Evolutionary conservation across 2,888 invertebrate species (phyloP), one percentile per base, ranked within the genome.

Genomic region (Ochropleura leucogaster): DNA sequence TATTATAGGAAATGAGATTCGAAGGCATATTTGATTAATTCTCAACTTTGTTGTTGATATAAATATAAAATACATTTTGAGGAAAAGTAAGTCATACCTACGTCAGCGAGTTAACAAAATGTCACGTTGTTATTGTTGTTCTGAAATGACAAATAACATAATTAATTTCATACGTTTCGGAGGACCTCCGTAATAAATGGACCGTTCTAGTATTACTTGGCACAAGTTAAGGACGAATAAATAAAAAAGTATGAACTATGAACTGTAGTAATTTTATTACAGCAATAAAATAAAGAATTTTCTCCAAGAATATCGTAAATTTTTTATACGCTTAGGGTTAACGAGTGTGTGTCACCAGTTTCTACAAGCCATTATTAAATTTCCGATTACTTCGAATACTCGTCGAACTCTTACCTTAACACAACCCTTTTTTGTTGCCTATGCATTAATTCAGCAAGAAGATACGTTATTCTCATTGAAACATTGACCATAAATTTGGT

Each of bases 261-360:
- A 83, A 86, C 83, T 83, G 72, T 86, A 85, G 88, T 87, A 85
- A 89, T 90, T 93, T 92, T 92, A 92, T 90, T 87, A 87, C 85
- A 70, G 88, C 86, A 88, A 90, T 93, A 92, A 91, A 92, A 84
- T 88, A 86, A 89, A 90, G 86, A 87, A 90, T 90, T 90, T 89
- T 84, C 85, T 84, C 72, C 75, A 76, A 88, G 90, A 91, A 79
- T 57, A 65, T 87, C 85, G 80, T 87, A 86, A 79, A 73, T 70
- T 83, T 84, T n/a, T 92, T 92, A 90, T 90, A 87, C 85, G 89
- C 78, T 71, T 82, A 75, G 76, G 77, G 82, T 91, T 91, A 90
- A 90, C 84, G 90, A 89, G 85, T 86, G 81, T 86, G 81, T 88
- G 88, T 87, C 88, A 87, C 88, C 87, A 89, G 80, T 88, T 88